Evolutionary conservation across 2,888 invertebrate genomes (phyloP).

Genomic region (Diabrotica balteata): DNA sequence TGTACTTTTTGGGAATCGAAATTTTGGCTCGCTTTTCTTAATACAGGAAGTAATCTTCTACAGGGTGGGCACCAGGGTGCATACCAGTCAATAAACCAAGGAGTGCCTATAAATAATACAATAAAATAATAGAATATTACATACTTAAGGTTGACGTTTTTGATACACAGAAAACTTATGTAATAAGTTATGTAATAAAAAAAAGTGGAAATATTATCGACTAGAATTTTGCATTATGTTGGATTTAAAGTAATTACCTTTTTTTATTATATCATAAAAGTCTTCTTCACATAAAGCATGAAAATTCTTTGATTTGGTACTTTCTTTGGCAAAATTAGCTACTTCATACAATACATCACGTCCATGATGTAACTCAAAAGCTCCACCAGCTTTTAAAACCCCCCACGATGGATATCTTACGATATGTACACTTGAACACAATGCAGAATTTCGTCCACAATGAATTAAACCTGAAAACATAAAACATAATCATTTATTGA

Average conservation of each 20-base stretch:
- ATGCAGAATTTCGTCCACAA: constrained; percentile 65
- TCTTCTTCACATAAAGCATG: constrained; percentile 71
- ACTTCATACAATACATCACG: constrained; percentile 65
- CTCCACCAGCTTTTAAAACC: constrained; percentile 76
- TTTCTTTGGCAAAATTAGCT: constrained; percentile 71
- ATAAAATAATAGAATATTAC: background rate
- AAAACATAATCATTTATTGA: constrained; percentile 6
- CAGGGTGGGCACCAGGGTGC: constrained; percentile 84
- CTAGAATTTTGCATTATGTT: too few species aligned
- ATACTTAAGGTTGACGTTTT: background rate
- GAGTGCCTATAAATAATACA: constrained; percentile 49
- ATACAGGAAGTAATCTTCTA: constrained; percentile 71
- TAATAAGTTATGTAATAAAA: too few species aligned
- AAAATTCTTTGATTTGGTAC: constrained; percentile 65
- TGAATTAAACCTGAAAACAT: constrained; percentile 64
- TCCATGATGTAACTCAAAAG: constrained; percentile 77
- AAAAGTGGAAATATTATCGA: too few species aligned
- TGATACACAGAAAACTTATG: too few species aligned
- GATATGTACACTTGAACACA: constrained; percentile 69
- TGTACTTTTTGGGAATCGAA: constrained; percentile 61
- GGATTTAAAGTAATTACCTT: constrained; percentile 53
- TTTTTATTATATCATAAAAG: constrained; percentile 64
- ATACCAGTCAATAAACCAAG: constrained; percentile 78
- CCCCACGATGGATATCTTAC: constrained; percentile 73
- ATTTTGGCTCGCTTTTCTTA: constrained; percentile 68